These are phyloP conservation scores for Calyptommatus sinebrachiatus DNA, from an alignment of 2,113 vertebrate genomes.

Conservation along the genomic window DNA sequence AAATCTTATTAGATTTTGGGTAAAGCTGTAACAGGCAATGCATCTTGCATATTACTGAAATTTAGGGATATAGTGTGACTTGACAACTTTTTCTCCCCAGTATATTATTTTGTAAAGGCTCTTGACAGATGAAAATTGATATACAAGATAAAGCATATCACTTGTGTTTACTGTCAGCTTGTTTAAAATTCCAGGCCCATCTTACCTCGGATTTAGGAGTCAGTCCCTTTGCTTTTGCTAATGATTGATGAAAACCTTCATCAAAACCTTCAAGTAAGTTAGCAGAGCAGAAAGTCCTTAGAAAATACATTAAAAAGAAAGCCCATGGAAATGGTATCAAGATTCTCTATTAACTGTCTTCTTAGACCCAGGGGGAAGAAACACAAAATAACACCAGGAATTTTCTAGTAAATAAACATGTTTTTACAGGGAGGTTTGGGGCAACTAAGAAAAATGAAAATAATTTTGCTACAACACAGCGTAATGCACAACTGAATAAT, in stretches of 20 bases:
- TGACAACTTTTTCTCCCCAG: slow-evolving; percentile 20
- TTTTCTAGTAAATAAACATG: slow-evolving; percentile 25
- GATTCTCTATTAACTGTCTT: slow-evolving; percentile 17
- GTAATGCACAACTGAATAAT: neutral
- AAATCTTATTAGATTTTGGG: neutral
- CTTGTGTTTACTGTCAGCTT: slow-evolving; percentile 4
- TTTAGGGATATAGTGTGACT: slow-evolving; percentile 15
- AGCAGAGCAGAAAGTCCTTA: slow-evolving; percentile 1
- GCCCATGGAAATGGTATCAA: slow-evolving; percentile 7
- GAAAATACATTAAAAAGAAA: slow-evolving; percentile 26
- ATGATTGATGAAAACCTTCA: slow-evolving; percentile 26
- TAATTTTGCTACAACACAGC: neutral
- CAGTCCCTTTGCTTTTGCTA: slow-evolving; percentile 21
- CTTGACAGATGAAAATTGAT: slow-evolving; percentile 33
- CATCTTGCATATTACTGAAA: neutral
- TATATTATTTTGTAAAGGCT: neutral
- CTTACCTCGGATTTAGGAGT: slow-evolving; percentile 18
- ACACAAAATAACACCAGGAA: slow-evolving; percentile 11
- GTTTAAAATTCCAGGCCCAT: slow-evolving; percentile 19
- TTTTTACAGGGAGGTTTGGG: neutral
- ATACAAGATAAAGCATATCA: slow-evolving; percentile 22
- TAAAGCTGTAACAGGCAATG: neutral
- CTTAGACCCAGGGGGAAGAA: slow-evolving; percentile 10
- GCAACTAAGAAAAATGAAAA: slow-evolving; percentile 15
- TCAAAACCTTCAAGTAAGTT: slow-evolving; percentile 17